A percentile compares a stretch with the other conserved stretches of the same genome.
These are phyloP conservation scores for Sycophaga agraensis DNA, from an alignment of 1,140 invertebrate genomes.

Conservation along the genomic window DNA sequence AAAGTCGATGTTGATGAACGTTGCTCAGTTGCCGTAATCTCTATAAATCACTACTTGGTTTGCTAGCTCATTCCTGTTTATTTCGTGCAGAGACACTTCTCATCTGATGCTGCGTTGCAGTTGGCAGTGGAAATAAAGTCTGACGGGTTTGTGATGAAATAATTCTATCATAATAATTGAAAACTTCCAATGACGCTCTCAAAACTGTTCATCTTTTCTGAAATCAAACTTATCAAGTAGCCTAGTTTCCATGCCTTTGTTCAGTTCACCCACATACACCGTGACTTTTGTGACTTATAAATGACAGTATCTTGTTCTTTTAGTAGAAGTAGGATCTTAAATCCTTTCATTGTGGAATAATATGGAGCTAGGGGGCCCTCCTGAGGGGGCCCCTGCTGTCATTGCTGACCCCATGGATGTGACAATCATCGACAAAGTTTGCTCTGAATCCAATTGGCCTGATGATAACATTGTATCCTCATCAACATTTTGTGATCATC, in stretches of 20 bases:
- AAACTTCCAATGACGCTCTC: background rate
- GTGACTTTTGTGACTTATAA: slow-evolving; percentile 2
- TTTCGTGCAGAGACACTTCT: too few relatives aligned
- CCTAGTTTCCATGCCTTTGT: slow-evolving; percentile 17
- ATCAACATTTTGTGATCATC: slow-evolving; percentile 36
- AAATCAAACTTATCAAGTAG: slow-evolving; percentile 8
- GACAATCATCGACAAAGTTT: slow-evolving; percentile 43
- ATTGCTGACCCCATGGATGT: slow-evolving; percentile 46
- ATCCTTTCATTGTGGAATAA: slow-evolving; percentile 12
- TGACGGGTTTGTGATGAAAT: slow-evolving; percentile 5
- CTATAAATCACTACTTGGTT: slow-evolving; percentile 18
- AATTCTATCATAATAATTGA: background rate
- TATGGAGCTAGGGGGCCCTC: slow-evolving; percentile 56
- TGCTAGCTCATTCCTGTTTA: too few relatives aligned
- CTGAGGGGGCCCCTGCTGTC: slow-evolving; percentile 53
- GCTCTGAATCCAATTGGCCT: slow-evolving; percentile 40
- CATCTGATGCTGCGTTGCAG: background rate
- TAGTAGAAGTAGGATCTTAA: background rate
- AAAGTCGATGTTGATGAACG: slow-evolving; percentile 31
- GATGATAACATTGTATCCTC: slow-evolving; percentile 36
- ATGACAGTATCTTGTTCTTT: slow-evolving; percentile 8
- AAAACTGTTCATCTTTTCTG: background rate
- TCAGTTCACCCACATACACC: background rate
- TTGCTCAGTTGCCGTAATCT: slow-evolving; percentile 10
- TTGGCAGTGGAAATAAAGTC: background rate